Base-by-base conservation (phyloP, 2,797 vertebrate species). In the Falco concolor region DNA sequence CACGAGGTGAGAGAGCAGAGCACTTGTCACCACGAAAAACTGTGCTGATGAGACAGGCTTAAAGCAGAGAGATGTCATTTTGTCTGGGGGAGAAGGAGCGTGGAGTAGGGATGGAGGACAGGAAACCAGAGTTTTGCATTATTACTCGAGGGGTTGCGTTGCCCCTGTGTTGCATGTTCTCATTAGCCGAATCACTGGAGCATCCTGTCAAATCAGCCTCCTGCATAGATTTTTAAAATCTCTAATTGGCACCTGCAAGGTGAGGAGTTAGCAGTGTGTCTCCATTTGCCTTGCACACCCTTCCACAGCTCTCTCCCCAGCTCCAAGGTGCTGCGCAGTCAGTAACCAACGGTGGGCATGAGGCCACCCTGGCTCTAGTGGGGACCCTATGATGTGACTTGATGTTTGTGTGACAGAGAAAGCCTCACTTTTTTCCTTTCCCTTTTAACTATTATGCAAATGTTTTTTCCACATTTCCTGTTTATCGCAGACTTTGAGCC, bases 131-230 rank as follows among this genome's bases (percentile, higher is more conserved):
- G 14, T 56, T 82, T 76, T 92, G 38, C 25, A 5, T 40, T 79
- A 63, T 76, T 94, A 25, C 65, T 91, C 54, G 61, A 70, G 65
- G 36, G 53, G 36, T 85, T 1, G 0, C 0, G 0, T 79, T 87
- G 60, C 50, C 76, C 44, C 47, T 0, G 0, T 70, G 56, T 57
- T 97, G 88, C 49, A 75, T 69, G 96, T 85, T 52, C 67, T 95
- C 92, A 95, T 97, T 95, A 97, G 42, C 69, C 59, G 72, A 92
- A 92, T 91, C 53, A 19, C 83, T 85, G 92, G 61, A 96, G 94
- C 89, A 95, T 96, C 95, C 88, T 93, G 92, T 83, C 85, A 97
- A 95, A 97, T 97, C 96, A 96, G 61, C 95, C 95, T 92, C 93
- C 96, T 95, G 90, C 94, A 64, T 53, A 42, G 81, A 93, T 84